A percentile compares a stretch with the other conserved stretches of the same genome.
phyloP scores from a whole-genome alignment of 2,888 invertebrate genomes.

The Julus scandinavius region DNA sequence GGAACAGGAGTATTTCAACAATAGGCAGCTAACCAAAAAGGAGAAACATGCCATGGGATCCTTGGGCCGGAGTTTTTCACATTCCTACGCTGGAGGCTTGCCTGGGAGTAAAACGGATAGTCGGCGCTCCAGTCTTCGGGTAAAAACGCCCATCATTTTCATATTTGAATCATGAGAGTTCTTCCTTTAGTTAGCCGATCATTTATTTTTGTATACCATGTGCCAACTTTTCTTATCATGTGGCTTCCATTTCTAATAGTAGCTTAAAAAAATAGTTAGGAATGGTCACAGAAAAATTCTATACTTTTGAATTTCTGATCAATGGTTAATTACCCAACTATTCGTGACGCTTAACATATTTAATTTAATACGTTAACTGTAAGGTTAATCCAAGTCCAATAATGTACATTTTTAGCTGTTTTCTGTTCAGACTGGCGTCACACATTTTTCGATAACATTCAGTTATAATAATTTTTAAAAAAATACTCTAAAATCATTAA shows the following conservation, averaged over 20 bases:
- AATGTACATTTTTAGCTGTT: no score
- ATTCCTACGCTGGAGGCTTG: conserved; percentile 73
- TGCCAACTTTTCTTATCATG: conserved; percentile 9
- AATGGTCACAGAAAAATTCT: neutral
- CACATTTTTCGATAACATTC: no score
- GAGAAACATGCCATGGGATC: conserved; percentile 75
- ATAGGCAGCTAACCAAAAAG: conserved; percentile 70
- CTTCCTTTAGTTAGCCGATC: neutral
- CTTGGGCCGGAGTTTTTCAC: conserved; percentile 75
- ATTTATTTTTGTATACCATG: neutral
- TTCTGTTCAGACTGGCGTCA: no score
- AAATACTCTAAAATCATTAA: no score
- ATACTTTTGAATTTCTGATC: no score
- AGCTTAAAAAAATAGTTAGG: neutral
- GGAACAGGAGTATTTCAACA: conserved; percentile 66
- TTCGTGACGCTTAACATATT: no score
- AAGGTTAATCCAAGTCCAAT: no score
- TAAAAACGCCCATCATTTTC: conserved; percentile 59
- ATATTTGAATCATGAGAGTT: conserved; percentile 57
- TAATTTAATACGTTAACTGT: no score
- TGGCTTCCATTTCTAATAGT: neutral
- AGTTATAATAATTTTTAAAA: no score
- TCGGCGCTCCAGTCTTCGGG: conserved; percentile 60
- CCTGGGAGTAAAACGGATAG: conserved; percentile 60
- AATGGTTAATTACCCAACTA: no score